Percentiles rank a stretch among this genome's conserved stretches.
Evolutionary conservation across 2,888 invertebrate species (phyloP).

Genomic region (Drosophila atripex): DNA sequence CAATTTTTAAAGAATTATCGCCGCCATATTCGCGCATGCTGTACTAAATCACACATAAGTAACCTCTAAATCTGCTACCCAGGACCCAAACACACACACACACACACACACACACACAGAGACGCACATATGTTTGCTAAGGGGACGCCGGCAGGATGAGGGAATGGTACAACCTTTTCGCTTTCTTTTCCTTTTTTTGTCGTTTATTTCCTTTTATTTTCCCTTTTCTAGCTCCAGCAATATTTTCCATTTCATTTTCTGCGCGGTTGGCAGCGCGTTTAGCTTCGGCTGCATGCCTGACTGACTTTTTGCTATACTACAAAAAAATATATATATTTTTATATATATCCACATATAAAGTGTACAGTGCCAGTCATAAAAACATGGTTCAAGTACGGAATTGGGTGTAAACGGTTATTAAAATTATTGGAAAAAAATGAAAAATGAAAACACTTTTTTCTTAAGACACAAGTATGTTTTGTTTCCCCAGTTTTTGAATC

Average conservation of each 20-base stretch:
- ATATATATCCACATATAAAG: slow-evolving; percentile 21
- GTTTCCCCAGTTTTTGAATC: background rate
- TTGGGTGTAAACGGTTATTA: background rate
- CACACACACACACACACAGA: slow-evolving; percentile 27
- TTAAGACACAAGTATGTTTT: background rate
- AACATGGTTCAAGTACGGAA: background rate
- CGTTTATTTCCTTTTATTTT: slow-evolving; percentile 75
- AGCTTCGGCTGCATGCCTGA: slow-evolving; percentile 71
- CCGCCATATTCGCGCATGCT: slow-evolving; percentile 84
- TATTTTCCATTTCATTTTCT: slow-evolving; percentile 79
- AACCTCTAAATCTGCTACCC: slow-evolving; percentile 83
- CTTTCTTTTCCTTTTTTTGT: slow-evolving; percentile 69
- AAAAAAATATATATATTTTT: slow-evolving; percentile 26
- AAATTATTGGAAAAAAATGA: no score
- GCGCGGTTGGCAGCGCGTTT: slow-evolving; percentile 66
- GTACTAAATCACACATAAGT: slow-evolving; percentile 83
- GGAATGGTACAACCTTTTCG: slow-evolving; percentile 60
- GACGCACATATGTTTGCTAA: slow-evolving; percentile 14
- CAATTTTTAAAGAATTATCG: slow-evolving; percentile 84
- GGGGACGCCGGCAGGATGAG: slow-evolving; percentile 3
- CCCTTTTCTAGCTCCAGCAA: slow-evolving; percentile 50
- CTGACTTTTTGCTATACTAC: slow-evolving; percentile 46
- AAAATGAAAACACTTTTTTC: no score
- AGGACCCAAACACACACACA: slow-evolving; percentile 25
- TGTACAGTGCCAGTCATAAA: background rate